Evolutionary conservation across 2,888 invertebrate genomes (phyloP).

Genomic region (Antitype chi): DNA sequence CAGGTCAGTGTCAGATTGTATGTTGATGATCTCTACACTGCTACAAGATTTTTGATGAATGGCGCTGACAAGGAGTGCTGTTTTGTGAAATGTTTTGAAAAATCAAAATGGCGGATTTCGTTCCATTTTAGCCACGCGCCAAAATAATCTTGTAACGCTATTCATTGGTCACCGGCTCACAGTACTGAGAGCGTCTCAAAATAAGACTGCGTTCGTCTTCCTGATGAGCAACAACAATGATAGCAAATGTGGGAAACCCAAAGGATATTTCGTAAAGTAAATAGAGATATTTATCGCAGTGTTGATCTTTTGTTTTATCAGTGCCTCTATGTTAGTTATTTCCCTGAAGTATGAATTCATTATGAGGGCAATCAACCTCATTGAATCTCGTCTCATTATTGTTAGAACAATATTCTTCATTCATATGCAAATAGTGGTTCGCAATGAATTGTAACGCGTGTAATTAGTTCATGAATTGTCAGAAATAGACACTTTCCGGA

Average conservation of each 20-base stretch:
- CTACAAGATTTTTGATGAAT: not conserved
- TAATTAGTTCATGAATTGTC: conserved; percentile 6
- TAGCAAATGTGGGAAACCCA: not conserved
- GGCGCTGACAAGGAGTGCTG: no score
- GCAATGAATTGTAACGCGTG: conserved; percentile 16
- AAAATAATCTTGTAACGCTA: not conserved
- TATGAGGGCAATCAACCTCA: conserved; percentile 26
- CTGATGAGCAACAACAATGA: not conserved
- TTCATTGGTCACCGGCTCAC: not conserved
- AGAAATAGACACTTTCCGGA: conserved; percentile 2
- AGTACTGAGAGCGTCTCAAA: not conserved
- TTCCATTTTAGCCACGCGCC: not conserved
- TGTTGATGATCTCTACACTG: not conserved
- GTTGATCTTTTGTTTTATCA: not conserved
- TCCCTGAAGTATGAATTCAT: conserved; percentile 14
- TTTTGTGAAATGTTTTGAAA: not conserved
- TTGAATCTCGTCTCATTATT: conserved; percentile 15
- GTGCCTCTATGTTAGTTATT: conserved; percentile 6
- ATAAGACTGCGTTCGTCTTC: not conserved
- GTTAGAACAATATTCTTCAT: conserved; percentile 35
- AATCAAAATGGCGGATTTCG: not conserved
- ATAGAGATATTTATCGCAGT: no score
- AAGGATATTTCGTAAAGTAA: not conserved
- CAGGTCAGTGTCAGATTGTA: no score
- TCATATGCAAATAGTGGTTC: conserved; percentile 30